Evolutionary conservation across 2,797 vertebrate species (phyloP).

Genomic region (Paedocypris micromegethes): DNA sequence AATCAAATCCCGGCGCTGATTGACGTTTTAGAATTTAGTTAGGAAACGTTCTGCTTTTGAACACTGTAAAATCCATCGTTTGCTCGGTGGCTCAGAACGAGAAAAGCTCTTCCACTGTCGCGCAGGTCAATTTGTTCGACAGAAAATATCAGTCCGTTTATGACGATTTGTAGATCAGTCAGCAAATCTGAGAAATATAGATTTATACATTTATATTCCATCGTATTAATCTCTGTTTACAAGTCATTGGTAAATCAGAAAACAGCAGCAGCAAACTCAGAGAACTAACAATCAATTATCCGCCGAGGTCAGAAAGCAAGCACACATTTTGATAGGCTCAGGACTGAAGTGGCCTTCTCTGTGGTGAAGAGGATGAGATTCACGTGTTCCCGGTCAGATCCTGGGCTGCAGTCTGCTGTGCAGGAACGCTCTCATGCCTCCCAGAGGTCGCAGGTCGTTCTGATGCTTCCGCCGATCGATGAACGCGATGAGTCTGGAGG

Average conservation of each 20-base stretch:
- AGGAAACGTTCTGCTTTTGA: conserved; percentile 80
- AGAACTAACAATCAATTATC: conserved; percentile 57
- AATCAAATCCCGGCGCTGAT: conserved; percentile 62
- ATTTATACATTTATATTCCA: conserved; percentile 55
- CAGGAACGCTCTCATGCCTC: conserved; percentile 86
- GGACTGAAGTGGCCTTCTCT: conserved; percentile 58
- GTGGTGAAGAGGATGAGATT: conserved; percentile 94
- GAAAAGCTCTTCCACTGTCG: conserved; percentile 54
- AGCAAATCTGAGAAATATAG: conserved; percentile 50
- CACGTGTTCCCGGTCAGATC: conserved; percentile 68
- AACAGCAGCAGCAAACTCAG: conserved; percentile 82
- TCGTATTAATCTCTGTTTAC: conserved; percentile 40
- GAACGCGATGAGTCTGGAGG: conserved; percentile 90
- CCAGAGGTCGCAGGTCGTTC: conserved; percentile 91
- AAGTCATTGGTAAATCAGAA: conserved; percentile 62
- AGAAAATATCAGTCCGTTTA: conserved; percentile 54
- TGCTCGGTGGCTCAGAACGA: conserved; percentile 65
- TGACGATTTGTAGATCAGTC: conserved; percentile 57
- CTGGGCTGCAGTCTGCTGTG: conserved; percentile 87
- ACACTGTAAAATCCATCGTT: conserved; percentile 71
- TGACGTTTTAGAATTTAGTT: conserved; percentile 67
- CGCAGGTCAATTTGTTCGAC: conserved; percentile 63
- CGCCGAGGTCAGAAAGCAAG: conserved; percentile 52
- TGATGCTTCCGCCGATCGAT: conserved; percentile 97
- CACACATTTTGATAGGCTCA: conserved; percentile 60